These are phyloP conservation scores for Microplitis demolitor DNA, from an alignment of 1,140 invertebrate genomes.

Conservation along the genomic window DNA sequence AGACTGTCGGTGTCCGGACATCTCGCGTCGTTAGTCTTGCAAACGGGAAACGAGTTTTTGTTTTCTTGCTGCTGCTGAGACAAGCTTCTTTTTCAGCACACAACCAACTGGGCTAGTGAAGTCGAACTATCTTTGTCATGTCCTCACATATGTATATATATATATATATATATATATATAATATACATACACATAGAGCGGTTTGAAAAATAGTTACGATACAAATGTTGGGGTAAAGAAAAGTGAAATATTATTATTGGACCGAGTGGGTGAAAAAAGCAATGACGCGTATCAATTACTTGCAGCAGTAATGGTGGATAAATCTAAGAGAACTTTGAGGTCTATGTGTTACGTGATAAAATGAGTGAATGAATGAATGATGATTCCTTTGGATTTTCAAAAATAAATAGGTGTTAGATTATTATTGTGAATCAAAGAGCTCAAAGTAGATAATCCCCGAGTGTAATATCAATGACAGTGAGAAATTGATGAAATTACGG, in stretches of 20 bases:
- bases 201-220: neutral
- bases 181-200: neutral
- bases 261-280: too few species aligned
- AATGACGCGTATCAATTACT: too few species aligned
- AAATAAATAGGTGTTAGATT: too few species aligned
- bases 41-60: slow-evolving; percentile 20
- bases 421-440: neutral
- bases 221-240: too few species aligned
- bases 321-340: too few species aligned
- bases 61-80: neutral
- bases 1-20: slow-evolving; percentile 19
- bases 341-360: too few species aligned
- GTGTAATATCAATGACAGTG: neutral
- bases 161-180: neutral
- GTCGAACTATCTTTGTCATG: neutral
- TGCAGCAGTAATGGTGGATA: too few species aligned
- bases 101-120: neutral
- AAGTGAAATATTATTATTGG: too few species aligned
- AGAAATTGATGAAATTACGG: neutral
- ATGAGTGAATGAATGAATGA: too few species aligned
- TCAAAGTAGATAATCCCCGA: too few species aligned
- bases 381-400: too few species aligned
- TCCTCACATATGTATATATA: neutral
- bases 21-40: slow-evolving; percentile 24
- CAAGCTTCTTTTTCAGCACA: neutral